Percentiles rank a stretch among this genome's conserved stretches.
Evolutionary conservation across 2,888 invertebrate species (phyloP).

Genomic region (Acrobasis consociella): DNA sequence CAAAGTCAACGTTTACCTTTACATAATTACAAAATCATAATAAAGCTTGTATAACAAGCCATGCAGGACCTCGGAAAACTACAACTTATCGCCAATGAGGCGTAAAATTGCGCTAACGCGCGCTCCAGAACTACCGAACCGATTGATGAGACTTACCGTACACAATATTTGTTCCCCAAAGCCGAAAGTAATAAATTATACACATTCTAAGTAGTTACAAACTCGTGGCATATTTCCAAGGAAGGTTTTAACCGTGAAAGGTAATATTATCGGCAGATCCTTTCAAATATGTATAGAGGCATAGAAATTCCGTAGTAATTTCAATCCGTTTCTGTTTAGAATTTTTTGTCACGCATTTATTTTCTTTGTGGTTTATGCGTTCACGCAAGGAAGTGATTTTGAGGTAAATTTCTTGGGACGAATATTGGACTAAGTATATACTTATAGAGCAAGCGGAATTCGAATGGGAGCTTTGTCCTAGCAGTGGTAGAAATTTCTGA

Average conservation of each 20-base stretch:
- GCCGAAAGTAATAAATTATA: slow-evolving; percentile 20
- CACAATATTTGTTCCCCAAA: slow-evolving; percentile 17
- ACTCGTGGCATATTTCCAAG: slow-evolving; percentile 3
- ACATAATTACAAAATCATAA: no score
- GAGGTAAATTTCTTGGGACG: not conserved
- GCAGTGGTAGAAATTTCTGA: not conserved
- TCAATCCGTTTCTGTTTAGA: slow-evolving; percentile 7
- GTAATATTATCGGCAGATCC: slow-evolving; percentile 4
- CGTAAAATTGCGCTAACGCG: slow-evolving; percentile 21
- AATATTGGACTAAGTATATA: not conserved
- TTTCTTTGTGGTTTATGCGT: not conserved
- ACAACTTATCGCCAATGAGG: slow-evolving; percentile 16
- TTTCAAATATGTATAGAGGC: slow-evolving; percentile 15
- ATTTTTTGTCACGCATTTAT: slow-evolving; percentile 5
- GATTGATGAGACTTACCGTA: slow-evolving; percentile 23
- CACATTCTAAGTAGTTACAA: slow-evolving; percentile 17
- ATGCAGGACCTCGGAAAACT: slow-evolving; percentile 12
- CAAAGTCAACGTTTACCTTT: no score
- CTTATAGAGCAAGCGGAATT: not conserved
- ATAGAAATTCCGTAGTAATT: not conserved
- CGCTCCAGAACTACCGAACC: slow-evolving; percentile 21
- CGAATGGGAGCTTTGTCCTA: not conserved
- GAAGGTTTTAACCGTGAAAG: slow-evolving; percentile 4
- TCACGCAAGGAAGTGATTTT: slow-evolving; percentile 3
- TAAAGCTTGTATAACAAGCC: not conserved